phyloP scores from a whole-genome alignment of 2,113 vertebrate genomes.

The Labeo rohita region DNA sequence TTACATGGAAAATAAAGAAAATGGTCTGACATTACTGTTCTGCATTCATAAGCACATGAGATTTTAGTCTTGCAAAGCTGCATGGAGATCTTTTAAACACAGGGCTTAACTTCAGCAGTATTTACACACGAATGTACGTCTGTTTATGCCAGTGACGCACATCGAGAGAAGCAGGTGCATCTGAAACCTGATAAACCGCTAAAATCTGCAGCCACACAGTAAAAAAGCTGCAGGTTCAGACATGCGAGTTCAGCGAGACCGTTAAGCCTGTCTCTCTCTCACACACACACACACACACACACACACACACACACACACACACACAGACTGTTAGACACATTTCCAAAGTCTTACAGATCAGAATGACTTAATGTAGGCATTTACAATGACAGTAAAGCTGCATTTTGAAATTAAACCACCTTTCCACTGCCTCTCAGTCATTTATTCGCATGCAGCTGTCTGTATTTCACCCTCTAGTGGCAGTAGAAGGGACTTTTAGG shows the following conservation, averaged over 20 bases:
- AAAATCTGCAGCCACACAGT: not conserved
- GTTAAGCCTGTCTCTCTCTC: conserved; percentile 19
- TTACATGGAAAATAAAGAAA: not conserved
- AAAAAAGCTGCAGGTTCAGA: conserved; percentile 14
- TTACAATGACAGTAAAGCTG: too few species aligned
- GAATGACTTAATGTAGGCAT: too few species aligned
- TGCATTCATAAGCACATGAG: not conserved
- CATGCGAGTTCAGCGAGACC: conserved; percentile 22
- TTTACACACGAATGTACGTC: too few species aligned
- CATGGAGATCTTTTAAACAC: not conserved
- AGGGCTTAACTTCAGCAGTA: not conserved
- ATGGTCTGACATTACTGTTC: not conserved
- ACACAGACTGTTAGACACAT: conserved; percentile 3
- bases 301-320: not conserved
- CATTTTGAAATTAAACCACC: too few species aligned
- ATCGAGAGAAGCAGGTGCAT: conserved; percentile 33
- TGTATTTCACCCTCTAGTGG: too few species aligned
- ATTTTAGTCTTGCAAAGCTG: not conserved
- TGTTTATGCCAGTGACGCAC: not conserved
- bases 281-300: not conserved
- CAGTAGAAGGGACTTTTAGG: too few species aligned
- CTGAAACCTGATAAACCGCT: conserved; percentile 33
- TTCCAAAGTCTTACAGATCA: too few species aligned
- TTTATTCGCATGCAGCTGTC: too few species aligned
- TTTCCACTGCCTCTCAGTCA: too few species aligned